Conservation (phyloP, 2,888 invertebrate species). For the Torymus aiolomorphi region DNA sequence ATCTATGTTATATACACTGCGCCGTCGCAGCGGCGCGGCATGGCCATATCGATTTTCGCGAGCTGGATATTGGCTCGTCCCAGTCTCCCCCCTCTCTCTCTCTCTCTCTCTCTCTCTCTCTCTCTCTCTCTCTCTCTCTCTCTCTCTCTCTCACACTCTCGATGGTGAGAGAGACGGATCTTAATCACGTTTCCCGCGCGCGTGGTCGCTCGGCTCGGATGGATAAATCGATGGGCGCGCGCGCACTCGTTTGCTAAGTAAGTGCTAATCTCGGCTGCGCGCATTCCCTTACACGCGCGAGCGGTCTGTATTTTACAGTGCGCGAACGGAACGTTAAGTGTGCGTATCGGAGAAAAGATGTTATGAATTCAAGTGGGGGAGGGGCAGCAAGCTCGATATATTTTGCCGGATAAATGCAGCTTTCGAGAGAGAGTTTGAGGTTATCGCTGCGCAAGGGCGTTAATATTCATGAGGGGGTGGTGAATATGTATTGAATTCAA, state of each 20-base stretch:
- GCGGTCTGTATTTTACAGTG: too few species aligned
- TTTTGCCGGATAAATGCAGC: too few species aligned
- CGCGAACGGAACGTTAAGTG: too few species aligned
- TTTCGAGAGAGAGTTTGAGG: too few species aligned
- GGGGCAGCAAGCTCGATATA: too few species aligned
- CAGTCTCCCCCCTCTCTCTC: neutral
- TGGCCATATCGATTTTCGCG: conserved; percentile 32
- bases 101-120: conserved; percentile 1
- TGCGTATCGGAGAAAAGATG: too few species aligned
- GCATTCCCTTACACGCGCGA: neutral
- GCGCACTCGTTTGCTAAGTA: conserved; percentile 21
- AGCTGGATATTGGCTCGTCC: conserved; percentile 6
- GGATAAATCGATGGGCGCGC: conserved; percentile 45
- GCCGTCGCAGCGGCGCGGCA: neutral
- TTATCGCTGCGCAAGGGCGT: too few species aligned
- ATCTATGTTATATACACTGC: neutral
- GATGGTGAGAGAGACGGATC: conserved; percentile 13
- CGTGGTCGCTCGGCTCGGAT: neutral
- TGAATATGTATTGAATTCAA: too few species aligned
- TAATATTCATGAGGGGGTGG: too few species aligned
- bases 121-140: neutral
- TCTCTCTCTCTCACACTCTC: conserved; percentile 4
- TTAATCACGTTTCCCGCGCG: conserved; percentile 46
- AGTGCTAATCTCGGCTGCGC: conserved; percentile 33
- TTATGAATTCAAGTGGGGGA: too few species aligned